Base-by-base conservation (phyloP, 2,888 invertebrate species). In the Unio delphinus region DNA sequence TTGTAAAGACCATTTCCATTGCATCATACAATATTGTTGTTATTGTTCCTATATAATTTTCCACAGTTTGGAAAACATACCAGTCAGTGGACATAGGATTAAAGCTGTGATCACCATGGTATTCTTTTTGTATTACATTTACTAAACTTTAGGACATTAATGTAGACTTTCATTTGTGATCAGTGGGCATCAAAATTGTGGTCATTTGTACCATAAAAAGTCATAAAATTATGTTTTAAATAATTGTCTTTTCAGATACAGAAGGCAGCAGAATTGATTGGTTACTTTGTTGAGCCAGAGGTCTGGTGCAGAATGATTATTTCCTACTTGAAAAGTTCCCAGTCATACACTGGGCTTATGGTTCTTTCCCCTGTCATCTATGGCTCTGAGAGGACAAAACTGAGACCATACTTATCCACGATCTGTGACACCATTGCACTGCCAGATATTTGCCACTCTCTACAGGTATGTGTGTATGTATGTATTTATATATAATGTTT, bases 231-330 rank as follows among this genome's bases (percentile, higher is more conserved):
- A 45, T 45, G 45, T 45, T 45, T 45, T 23, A 58, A 57, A 34
- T 34, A 56, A 71, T 26, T 34, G 34, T 34, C 45, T 57, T 86
- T 86, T 26, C 80, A 94, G 94, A 91, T 94, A 58, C 92, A 93
- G 84, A 92, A 92, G 64, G 93, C 94, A 3, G 93, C 94, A 0
- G 93, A 94, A 86, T 90, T 95, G 65, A 92, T 95, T 76, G 95
- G 95, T 18, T 93, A 94, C 85, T 96, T 96, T 90, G 93, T 95
- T 62, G 91, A 91, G 0, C 93, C 94, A 0, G 91, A 92, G 28
- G 92, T 93, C 0, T 95, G 94, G 93, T 93, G 93, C 89, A 92
- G 93, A 60, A 89, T 95, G 71, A 80, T 87, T 18, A 69, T 88
- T 65, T 70, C 73, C 54, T 75, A 77, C 64, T 75, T 86, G 7